Evolutionary conservation across 2,888 invertebrate genomes (phyloP).

Genomic region (Stenchaetothrips biformis): DNA sequence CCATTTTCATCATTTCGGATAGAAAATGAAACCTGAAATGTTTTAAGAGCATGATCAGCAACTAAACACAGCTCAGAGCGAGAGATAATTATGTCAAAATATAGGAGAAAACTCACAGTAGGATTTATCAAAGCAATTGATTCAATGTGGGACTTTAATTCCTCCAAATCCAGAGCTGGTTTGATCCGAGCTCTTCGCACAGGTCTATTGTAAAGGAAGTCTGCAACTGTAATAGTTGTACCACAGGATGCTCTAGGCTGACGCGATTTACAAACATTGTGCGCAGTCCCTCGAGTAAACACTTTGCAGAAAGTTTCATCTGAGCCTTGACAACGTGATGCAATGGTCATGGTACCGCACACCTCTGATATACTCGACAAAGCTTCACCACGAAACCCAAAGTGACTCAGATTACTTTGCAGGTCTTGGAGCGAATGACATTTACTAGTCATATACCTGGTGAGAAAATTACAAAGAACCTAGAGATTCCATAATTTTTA

Average conservation of each 20-base stretch:
- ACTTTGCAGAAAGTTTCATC: conserved; percentile 56
- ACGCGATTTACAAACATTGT: conserved; percentile 40
- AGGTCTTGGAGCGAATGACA: conserved; percentile 52
- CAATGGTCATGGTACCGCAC: conserved; percentile 56
- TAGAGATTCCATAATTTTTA: neutral
- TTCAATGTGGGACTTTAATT: conserved; percentile 56
- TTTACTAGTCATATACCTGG: conserved; percentile 61
- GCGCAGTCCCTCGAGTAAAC: conserved; percentile 51
- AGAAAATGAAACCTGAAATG: conserved; percentile 54
- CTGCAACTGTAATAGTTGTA: conserved; percentile 65
- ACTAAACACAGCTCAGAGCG: neutral
- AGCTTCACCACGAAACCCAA: conserved; percentile 66
- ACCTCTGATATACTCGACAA: conserved; percentile 58
- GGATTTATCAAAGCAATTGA: conserved; percentile 61
- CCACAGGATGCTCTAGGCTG: conserved; percentile 57
- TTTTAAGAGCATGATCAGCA: conserved; percentile 2
- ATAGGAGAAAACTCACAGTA: conserved; percentile 44
- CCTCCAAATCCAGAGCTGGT: conserved; percentile 53
- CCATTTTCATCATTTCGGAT: conserved; percentile 61
- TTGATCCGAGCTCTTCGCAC: conserved; percentile 57
- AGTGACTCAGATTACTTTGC: conserved; percentile 51
- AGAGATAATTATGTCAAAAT: conserved; percentile 5
- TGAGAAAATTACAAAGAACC: conserved; percentile 34
- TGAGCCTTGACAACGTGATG: conserved; percentile 49
- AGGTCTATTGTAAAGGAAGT: conserved; percentile 59